These are phyloP conservation scores for Sander vitreus DNA, from an alignment of 2,113 vertebrate genomes.

Conservation along the genomic window DNA sequence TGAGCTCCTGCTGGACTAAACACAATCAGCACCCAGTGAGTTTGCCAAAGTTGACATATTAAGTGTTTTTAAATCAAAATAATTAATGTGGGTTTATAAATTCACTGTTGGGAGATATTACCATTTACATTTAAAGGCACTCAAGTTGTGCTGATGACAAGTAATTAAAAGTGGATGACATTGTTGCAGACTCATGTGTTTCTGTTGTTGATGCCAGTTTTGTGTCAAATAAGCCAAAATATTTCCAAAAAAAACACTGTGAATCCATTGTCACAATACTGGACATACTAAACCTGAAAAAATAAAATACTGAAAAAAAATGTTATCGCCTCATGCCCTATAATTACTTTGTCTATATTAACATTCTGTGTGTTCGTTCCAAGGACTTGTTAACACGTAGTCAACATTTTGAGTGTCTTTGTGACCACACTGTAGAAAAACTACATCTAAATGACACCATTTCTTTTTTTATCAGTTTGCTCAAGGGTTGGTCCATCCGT, in stretches of 20 bases:
- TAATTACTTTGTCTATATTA: neutral
- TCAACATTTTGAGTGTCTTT: no score
- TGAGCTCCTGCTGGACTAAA: conserved; percentile 39
- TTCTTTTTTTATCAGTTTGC: neutral
- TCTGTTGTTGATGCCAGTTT: neutral
- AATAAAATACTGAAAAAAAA: no score
- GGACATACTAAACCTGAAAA: neutral
- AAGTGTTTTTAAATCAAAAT: conserved; percentile 19
- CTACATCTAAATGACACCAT: neutral
- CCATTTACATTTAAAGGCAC: neutral
- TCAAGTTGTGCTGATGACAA: conserved; percentile 22
- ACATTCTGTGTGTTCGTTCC: neutral
- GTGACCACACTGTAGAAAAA: no score
- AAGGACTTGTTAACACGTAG: neutral
- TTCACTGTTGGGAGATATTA: conserved; percentile 24
- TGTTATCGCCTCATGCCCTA: neutral
- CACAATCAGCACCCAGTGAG: conserved; percentile 29
- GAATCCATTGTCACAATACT: neutral
- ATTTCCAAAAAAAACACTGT: no score
- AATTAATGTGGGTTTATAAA: conserved; percentile 28
- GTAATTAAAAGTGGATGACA: conserved; percentile 20
- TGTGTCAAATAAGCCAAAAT: neutral
- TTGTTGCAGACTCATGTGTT: conserved; percentile 1
- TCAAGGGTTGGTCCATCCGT: neutral
- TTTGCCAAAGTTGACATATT: conserved; percentile 33